These are phyloP conservation scores for Spodoptera littoralis DNA, from an alignment of 2,888 invertebrate species.

Conservation along the genomic window DNA sequence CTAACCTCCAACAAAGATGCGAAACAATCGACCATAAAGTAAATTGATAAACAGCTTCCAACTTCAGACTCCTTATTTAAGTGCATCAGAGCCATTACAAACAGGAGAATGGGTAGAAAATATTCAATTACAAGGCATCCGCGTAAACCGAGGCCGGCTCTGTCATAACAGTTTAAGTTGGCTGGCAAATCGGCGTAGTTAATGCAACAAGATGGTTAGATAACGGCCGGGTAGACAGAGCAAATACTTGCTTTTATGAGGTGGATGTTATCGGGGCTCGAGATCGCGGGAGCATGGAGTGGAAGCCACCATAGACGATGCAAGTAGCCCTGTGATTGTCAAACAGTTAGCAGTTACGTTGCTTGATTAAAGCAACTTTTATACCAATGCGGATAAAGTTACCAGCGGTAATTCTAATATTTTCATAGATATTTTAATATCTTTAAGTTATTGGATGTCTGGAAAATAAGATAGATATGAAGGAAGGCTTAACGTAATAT, in stretches of 20 bases:
- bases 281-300: slow-evolving; percentile 42
- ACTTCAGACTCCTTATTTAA: slow-evolving; percentile 34
- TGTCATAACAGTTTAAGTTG: slow-evolving; percentile 48
- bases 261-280: slow-evolving; percentile 39
- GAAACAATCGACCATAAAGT: slow-evolving; percentile 40
- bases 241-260: slow-evolving; percentile 49
- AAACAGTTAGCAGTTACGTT: slow-evolving; percentile 1
- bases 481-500: too few species aligned
- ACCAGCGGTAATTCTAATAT: background rate
- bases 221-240: slow-evolving; percentile 36
- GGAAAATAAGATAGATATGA: too few species aligned
- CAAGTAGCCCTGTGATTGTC: slow-evolving; percentile 20
- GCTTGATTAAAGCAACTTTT: slow-evolving; percentile 20
- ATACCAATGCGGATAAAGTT: slow-evolving; percentile 11
- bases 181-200: slow-evolving; percentile 54
- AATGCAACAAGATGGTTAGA: slow-evolving; percentile 56
- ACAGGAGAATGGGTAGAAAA: slow-evolving; percentile 32
- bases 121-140: slow-evolving; percentile 48
- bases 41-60: slow-evolving; percentile 38
- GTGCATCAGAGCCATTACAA: slow-evolving; percentile 11
- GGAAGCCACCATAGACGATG: slow-evolving; percentile 47
- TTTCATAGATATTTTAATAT: background rate
- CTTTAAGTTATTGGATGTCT: too few species aligned
- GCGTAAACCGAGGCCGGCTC: slow-evolving; percentile 30
- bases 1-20: slow-evolving; percentile 51